phyloP scores from a whole-genome alignment of 2,113 vertebrate species.

The Neogobius melanostomus region DNA sequence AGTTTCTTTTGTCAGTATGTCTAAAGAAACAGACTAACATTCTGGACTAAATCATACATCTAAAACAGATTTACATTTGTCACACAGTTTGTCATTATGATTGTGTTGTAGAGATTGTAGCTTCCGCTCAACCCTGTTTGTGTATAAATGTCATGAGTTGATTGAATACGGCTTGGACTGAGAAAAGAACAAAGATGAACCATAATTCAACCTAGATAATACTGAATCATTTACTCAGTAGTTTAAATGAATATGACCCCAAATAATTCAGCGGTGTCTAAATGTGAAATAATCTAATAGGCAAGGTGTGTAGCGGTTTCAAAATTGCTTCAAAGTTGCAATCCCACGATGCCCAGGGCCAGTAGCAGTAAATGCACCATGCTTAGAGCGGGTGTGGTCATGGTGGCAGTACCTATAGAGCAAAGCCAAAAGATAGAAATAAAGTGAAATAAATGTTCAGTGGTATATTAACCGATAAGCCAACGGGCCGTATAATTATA shows the following conservation, averaged over 20 bases:
- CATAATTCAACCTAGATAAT: not conserved
- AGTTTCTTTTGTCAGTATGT: not conserved
- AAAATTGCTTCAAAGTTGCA: constrained; percentile 78
- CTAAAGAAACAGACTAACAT: not conserved
- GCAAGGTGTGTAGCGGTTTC: no score
- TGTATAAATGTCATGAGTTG: not conserved
- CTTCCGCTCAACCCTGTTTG: not conserved
- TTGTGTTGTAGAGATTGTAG: not conserved
- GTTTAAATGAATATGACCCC: not conserved
- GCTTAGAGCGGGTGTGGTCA: constrained; percentile 65
- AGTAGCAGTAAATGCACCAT: constrained; percentile 79
- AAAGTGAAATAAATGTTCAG: not conserved
- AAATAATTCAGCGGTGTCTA: not conserved
- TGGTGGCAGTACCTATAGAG: constrained; percentile 71
- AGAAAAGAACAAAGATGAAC: not conserved
- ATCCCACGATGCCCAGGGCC: constrained; percentile 78
- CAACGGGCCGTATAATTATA: not conserved
- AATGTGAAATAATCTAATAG: no score
- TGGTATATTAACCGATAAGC: not conserved
- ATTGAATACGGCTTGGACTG: not conserved
- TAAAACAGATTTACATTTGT: not conserved
- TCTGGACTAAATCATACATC: not conserved
- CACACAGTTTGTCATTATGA: not conserved
- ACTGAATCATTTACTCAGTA: not conserved
- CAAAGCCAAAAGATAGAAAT: constrained; percentile 33